A percentile compares a stretch with the other conserved stretches of the same genome.
Evolutionary conservation across 2,113 vertebrate genomes (phyloP).

Genomic region (Eurypyga helias): DNA sequence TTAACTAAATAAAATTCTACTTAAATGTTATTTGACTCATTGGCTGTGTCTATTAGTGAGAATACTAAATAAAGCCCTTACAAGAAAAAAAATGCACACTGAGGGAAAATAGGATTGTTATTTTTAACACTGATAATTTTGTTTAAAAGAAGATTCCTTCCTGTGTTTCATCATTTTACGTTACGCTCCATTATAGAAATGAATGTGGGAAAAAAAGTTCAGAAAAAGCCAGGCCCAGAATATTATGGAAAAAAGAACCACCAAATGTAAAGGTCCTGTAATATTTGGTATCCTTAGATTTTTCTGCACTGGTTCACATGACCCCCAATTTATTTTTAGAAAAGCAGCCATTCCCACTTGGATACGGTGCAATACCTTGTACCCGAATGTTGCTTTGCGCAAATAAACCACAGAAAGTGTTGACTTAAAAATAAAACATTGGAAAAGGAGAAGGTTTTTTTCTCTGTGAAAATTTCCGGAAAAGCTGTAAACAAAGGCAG

Average conservation of each 20-base stretch:
- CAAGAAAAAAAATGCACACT: constrained; percentile 55
- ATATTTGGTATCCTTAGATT: constrained; percentile 84
- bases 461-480: constrained; percentile 87
- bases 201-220: constrained; percentile 82
- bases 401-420: constrained; percentile 92
- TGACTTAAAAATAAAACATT: constrained; percentile 91
- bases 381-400: constrained; percentile 85
- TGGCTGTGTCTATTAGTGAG: not conserved
- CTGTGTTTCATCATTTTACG: constrained; percentile 80
- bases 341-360: constrained; percentile 80
- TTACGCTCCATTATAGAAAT: constrained; percentile 74
- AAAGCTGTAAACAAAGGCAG: constrained; percentile 91
- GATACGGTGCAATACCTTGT: constrained; percentile 88
- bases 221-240: constrained; percentile 80
- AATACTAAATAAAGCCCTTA: constrained; percentile 46
- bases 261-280: constrained; percentile 83
- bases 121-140: constrained; percentile 84
- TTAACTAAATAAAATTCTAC: not conserved
- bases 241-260: constrained; percentile 79
- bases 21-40: not conserved
- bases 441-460: constrained; percentile 76
- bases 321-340: constrained; percentile 83
- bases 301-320: constrained; percentile 80
- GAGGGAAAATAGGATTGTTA: constrained; percentile 73
- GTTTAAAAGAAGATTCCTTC: constrained; percentile 81